Conservation (phyloP, 2,797 vertebrate genomes). For the Strix occidentalis region DNA sequence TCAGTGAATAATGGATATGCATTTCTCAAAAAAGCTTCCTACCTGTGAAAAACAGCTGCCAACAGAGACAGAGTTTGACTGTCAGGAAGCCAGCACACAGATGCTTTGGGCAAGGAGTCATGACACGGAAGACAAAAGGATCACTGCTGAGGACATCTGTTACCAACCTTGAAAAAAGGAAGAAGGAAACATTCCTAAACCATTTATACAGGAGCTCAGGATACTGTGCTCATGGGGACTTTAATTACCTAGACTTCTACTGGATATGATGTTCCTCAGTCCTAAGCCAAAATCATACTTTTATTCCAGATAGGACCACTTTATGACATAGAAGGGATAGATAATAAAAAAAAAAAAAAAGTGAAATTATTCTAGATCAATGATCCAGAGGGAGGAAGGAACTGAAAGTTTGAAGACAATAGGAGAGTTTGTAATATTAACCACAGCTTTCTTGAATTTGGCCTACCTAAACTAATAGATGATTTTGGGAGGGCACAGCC, state of each 20-base stretch:
- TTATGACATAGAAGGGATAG: neutral
- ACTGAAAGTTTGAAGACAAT: neutral
- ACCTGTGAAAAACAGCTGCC: constrained; percentile 6
- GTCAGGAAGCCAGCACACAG: neutral
- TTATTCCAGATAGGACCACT: neutral
- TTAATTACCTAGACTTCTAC: neutral
- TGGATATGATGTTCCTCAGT: neutral
- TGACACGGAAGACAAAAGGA: neutral
- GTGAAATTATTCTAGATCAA: neutral
- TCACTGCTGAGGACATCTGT: constrained; percentile 17
- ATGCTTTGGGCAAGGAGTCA: neutral
- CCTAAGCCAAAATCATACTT: neutral
- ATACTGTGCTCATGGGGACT: neutral
- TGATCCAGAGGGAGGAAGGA: neutral
- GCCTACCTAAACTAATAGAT: neutral
- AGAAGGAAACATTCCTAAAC: neutral
- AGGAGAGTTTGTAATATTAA: neutral
- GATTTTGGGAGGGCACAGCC: neutral
- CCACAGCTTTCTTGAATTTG: neutral
- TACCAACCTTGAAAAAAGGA: neutral
- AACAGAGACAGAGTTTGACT: neutral
- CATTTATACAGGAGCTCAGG: neutral
- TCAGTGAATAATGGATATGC: neutral
- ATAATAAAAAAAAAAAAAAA: neutral
- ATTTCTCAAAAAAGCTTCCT: neutral